Evolutionary conservation across 2,113 vertebrate genomes (phyloP).

Genomic region (Nestor notabilis): DNA sequence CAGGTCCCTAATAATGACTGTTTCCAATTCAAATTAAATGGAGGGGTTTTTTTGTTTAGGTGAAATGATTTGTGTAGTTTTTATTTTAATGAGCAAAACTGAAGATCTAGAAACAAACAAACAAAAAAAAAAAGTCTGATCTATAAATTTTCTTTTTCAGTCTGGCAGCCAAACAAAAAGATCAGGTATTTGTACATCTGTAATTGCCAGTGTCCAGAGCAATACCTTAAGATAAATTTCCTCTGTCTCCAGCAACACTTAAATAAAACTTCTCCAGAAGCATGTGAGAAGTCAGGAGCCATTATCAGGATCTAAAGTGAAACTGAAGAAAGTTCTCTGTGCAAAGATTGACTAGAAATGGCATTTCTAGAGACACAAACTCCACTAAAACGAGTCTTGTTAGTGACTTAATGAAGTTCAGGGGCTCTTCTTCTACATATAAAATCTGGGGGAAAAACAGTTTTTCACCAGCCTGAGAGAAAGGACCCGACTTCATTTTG

Average conservation of each 20-base stretch:
- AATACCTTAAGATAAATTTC: not conserved
- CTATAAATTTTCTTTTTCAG: not conserved
- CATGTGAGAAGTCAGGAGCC: not conserved
- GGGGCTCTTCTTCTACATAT: not conserved
- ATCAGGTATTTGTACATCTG: not conserved
- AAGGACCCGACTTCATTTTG: not conserved
- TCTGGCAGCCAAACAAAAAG: not conserved
- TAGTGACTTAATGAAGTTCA: not conserved
- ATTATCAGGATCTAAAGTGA: not conserved
- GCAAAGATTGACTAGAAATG: not conserved
- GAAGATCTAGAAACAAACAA: not conserved
- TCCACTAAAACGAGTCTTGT: not conserved
- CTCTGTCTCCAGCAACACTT: not conserved
- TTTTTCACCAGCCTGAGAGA: not conserved
- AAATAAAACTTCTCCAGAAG: not conserved
- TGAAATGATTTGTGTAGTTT: not conserved
- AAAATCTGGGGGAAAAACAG: not conserved
- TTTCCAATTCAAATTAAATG: not conserved
- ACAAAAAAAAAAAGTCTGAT: not conserved
- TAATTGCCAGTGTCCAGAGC: not conserved
- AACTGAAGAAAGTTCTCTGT: not conserved
- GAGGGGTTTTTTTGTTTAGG: not conserved
- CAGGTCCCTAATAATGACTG: not conserved
- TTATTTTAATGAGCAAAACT: not conserved
- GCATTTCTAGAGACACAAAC: not conserved